Evolutionary conservation across 2,113 vertebrate genomes (phyloP).

Genomic region (Pandion haliaetus): DNA sequence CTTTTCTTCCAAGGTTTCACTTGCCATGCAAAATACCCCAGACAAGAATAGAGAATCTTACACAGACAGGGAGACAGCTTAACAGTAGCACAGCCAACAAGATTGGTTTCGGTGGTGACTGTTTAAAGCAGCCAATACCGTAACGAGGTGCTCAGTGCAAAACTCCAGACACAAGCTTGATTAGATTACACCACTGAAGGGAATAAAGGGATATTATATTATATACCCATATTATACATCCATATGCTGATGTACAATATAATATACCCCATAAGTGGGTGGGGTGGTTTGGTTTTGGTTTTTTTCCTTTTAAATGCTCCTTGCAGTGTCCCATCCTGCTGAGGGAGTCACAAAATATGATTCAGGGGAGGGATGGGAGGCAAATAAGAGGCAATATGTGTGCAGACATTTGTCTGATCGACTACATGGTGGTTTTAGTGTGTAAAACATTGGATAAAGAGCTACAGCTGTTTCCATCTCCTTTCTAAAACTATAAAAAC

Average conservation of each 20-base stretch:
- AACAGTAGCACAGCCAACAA: background rate
- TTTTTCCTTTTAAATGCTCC: background rate
- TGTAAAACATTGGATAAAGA: background rate
- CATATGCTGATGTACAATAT: background rate
- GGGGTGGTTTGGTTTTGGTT: too few species aligned
- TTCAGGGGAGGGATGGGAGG: background rate
- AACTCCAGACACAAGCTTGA: background rate
- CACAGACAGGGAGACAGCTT: background rate
- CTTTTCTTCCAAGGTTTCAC: background rate
- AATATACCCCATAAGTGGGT: background rate
- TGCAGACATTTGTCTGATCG: background rate
- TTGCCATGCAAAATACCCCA: background rate
- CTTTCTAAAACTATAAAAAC: background rate
- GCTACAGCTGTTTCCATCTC: background rate
- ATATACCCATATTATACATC: background rate
- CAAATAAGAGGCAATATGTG: background rate
- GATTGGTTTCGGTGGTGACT: background rate
- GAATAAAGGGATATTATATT: background rate
- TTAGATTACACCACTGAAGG: background rate
- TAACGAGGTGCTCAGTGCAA: background rate
- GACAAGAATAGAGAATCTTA: background rate
- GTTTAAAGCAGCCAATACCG: background rate
- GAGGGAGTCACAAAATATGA: background rate
- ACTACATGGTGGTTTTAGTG: background rate
- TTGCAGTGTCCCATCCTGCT: background rate